Base-by-base conservation (phyloP, 2,888 invertebrate genomes). In the Stenoptilia bipunctidactyla region DNA sequence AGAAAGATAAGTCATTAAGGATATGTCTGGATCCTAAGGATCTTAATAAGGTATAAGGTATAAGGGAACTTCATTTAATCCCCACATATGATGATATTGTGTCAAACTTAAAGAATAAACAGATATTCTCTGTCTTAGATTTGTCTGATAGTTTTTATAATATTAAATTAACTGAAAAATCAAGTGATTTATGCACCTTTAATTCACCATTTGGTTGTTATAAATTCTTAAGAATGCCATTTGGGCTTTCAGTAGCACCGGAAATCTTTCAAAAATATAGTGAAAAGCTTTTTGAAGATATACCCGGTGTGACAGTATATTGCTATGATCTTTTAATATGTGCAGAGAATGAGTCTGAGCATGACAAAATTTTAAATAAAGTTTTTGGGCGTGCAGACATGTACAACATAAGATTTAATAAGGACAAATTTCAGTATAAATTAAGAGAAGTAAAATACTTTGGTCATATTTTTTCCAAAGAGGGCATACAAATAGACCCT, bases 331-430 rank as follows among this genome's bases (percentile, higher is more conserved):
- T 45, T 9, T 34, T 42, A n/a, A 37, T 45, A 1, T 38, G 13
- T 13, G 41, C 25, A 1, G 14, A 33, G 9, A 27, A 20, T 12
- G 37, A 44, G 36, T 14, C 25, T 6, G 37, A 39, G 5, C 44
- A 46, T 15, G 44, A 46, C 34, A 33, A 40, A 13, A 39, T 27
- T 25, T 39, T 59, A 13, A 37, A 43, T 20, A 5, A 41, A 40
- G 53, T 61, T 1, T 30, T 62, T 34, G 39, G 52, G 4, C 42
- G 48, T 34, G 55, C 54, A 8, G 44, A 27, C 42, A 8, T 54
- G 40, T 39, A 43, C 37, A 51, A 52, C 45, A 46, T 61, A 10
- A 58, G 51, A 45, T 61, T 63, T 51, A 60, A 40, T 59, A 44
- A 30, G 30, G 10, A 12, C 4, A 30, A 30, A 30, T 12, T 30